phyloP scores from a whole-genome alignment of 2,888 invertebrate species.

The Sinohyriopsis cumingii region DNA sequence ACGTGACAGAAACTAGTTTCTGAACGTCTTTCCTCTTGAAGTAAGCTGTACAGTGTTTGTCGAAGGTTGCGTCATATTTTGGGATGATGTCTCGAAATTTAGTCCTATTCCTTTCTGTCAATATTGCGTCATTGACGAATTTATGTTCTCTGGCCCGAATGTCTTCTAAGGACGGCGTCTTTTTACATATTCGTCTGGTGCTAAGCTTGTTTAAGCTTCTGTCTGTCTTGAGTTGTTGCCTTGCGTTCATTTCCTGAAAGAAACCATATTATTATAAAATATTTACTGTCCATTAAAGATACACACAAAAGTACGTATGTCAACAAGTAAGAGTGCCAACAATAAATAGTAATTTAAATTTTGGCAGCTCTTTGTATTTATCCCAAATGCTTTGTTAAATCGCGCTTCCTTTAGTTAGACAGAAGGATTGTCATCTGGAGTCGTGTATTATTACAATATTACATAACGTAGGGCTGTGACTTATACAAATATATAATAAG shows the following conservation, averaged over 20 bases:
- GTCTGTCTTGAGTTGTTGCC: constrained; percentile 31
- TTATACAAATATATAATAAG: too few relatives aligned
- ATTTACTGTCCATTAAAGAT: too few relatives aligned
- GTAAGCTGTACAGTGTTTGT: constrained; percentile 57
- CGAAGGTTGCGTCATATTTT: constrained; percentile 60
- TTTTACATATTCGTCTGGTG: constrained; percentile 42
- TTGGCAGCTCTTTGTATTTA: too few relatives aligned
- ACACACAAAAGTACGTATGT: too few relatives aligned
- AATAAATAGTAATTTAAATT: neutral
- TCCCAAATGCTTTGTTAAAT: too few relatives aligned
- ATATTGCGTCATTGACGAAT: constrained; percentile 67
- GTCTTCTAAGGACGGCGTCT: constrained; percentile 50
- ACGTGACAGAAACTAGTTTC: constrained; percentile 48
- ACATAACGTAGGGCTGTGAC: too few relatives aligned
- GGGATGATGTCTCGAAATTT: constrained; percentile 67
- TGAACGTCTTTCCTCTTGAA: constrained; percentile 59
- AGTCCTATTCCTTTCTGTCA: constrained; percentile 56
- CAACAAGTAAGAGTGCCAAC: neutral
- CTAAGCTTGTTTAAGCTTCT: constrained; percentile 55
- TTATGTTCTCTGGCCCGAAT: constrained; percentile 50
- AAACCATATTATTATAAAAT: neutral
- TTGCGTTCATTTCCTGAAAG: constrained; percentile 45
- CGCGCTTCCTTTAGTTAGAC: too few relatives aligned
- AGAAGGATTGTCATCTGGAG: too few relatives aligned
- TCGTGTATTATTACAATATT: too few relatives aligned